phyloP scores from a whole-genome alignment of 2,113 vertebrate genomes.

The Charadrius vociferus region DNA sequence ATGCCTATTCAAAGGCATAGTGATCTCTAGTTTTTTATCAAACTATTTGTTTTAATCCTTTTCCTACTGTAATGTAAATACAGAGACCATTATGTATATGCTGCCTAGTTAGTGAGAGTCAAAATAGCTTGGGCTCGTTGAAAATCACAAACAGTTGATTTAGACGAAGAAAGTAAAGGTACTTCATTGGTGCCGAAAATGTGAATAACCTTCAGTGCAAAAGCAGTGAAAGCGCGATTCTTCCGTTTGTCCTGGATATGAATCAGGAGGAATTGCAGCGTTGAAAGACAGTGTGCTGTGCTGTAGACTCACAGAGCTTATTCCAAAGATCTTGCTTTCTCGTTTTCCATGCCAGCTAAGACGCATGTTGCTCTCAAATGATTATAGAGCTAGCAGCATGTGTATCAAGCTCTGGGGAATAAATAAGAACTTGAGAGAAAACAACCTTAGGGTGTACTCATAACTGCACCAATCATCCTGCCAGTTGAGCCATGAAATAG shows the following conservation, averaged over 20 bases:
- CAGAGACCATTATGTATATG: background rate
- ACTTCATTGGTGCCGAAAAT: background rate
- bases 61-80: background rate
- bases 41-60: background rate
- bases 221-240: background rate
- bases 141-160: background rate
- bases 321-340: background rate
- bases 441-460: constrained; percentile 16
- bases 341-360: background rate
- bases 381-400: background rate
- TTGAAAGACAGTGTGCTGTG: background rate
- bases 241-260: background rate
- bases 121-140: background rate
- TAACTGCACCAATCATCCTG: constrained; percentile 24
- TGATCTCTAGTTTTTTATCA: background rate
- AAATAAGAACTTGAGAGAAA: constrained; percentile 12
- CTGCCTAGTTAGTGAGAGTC: background rate
- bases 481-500: constrained; percentile 38
- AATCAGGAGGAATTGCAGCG: background rate
- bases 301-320: background rate
- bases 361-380: background rate
- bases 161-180: background rate
- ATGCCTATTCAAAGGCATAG: background rate
- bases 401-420: background rate
- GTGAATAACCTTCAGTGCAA: accelerated